Base-by-base conservation (phyloP, 2,888 invertebrate species). In the Bursaphelenchus okinawaensis region DNA sequence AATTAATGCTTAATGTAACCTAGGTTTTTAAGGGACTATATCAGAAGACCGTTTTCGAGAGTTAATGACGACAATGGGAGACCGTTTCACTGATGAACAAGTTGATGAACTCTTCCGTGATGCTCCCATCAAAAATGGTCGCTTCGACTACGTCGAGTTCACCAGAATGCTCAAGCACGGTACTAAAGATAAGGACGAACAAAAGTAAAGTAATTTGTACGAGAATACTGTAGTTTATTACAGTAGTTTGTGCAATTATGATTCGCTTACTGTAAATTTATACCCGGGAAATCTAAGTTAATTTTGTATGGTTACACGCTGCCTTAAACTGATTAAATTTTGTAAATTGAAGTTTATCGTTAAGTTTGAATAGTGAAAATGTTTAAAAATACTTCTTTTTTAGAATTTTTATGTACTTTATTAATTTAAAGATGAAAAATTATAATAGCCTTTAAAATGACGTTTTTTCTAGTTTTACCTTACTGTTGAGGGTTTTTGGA, bases 81-180 rank as follows among this genome's bases (percentile, higher is more conserved):
- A 81, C 55, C 74, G 81, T 60, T 81, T 79, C 70, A 76, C 81
- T 27, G 77, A 81, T 54, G 81, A 81, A 51, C 81, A 81, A 71
- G 76, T 75, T 0, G 98, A 98, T 84, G 95, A 96, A 84, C 94
- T 98, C 92, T 91, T 93, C 82, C 88, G 95, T 6, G 98, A 98
- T 85, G 98, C 98, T 29, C 98, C 98, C 4, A 96, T 98, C 80
- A 91, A 92, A 79, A 85, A 87, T 72, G 90, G 91, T 0, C 88
- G 92, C 83, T 98, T 98, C 83, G 93, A 98, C 86, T 98, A 98
- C 83, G 89, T 93, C 59, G 96, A 98, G 86, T 98, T 98, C 84
- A 98, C 96, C 31, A 89, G 95, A 82, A 98, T 98, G 83, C 87
- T 98, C 77, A 98, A 98, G 84, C 96, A 98, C 80, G 98, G 98